Percentiles rank a stretch among this genome's conserved stretches.
phyloP scores from a whole-genome alignment of 2,113 vertebrate species.

The Casuarius casuarius region DNA sequence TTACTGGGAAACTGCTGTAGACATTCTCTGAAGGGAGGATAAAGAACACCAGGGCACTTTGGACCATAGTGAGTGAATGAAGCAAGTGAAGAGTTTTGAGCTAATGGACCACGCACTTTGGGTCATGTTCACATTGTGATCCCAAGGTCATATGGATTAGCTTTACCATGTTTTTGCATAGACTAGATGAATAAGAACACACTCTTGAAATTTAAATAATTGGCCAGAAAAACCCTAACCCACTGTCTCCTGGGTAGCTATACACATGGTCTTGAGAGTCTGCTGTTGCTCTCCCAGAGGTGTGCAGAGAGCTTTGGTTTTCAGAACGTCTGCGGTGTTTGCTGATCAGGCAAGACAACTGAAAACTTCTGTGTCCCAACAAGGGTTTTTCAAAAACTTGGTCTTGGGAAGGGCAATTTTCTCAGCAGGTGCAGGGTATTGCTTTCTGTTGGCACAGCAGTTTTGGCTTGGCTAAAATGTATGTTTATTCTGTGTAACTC shows the following conservation, averaged over 20 bases:
- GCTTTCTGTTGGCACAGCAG: not conserved
- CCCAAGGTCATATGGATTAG: not conserved
- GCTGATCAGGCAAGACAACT: not conserved
- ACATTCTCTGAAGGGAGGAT: not conserved
- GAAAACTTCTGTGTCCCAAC: not conserved
- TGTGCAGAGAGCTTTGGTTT: not conserved
- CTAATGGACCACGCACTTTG: fast-evolving
- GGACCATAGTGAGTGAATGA: not conserved
- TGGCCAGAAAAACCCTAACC: not conserved
- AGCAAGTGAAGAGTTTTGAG: not conserved
- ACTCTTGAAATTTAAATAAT: not conserved
- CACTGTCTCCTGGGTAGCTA: fast-evolving
- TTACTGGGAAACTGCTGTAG: not conserved
- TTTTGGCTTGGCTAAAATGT: not conserved
- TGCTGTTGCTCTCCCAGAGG: not conserved
- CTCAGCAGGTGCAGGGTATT: slow-evolving; percentile 40
- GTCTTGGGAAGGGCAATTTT: not conserved
- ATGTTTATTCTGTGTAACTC: not conserved
- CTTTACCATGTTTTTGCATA: not conserved
- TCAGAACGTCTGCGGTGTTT: not conserved
- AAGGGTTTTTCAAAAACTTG: not conserved
- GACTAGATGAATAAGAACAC: not conserved
- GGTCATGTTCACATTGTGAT: not conserved
- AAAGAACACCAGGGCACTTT: not conserved
- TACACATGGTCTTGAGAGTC: not conserved